These are phyloP conservation scores for Cladopsammia gracilis DNA, from an alignment of 64 coral and sea anemone species.

Conservation along the genomic window DNA sequence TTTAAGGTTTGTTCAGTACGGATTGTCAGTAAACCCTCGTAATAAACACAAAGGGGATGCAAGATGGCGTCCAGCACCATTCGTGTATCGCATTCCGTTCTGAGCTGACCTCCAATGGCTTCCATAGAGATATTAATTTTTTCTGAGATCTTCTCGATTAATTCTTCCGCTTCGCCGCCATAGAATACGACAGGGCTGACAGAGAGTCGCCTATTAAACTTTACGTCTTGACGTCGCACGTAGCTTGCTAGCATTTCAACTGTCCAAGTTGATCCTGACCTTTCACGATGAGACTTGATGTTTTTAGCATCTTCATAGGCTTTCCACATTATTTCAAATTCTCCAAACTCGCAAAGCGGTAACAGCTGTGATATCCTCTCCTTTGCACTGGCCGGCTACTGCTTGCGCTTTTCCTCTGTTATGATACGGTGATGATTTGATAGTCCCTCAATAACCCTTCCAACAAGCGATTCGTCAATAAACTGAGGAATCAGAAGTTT, in stretches of 20 bases:
- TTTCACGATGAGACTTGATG: slow-evolving; percentile 2
- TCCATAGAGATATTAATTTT: neutral
- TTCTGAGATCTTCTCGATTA: neutral
- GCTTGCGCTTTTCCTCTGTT: no score
- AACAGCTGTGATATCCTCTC: no score
- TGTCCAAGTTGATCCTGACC: neutral
- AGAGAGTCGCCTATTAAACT: neutral
- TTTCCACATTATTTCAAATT: no score
- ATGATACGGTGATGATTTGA: no score
- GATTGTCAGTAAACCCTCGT: neutral
- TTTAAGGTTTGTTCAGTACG: neutral
- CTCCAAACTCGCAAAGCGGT: no score
- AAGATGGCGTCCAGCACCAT: neutral
- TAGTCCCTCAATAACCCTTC: no score
- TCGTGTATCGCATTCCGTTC: neutral
- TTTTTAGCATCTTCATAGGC: neutral
- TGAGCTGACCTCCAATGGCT: neutral
- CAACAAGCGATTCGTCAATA: no score
- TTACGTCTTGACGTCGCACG: neutral
- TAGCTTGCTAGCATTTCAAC: neutral
- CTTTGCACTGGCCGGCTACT: no score
- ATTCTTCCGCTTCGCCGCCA: no score
- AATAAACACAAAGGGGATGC: neutral
- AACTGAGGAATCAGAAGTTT: no score
- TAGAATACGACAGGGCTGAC: no score